Evolutionary conservation across 2,113 vertebrate genomes (phyloP).

Genomic region (Tylochromis polylepis): DNA sequence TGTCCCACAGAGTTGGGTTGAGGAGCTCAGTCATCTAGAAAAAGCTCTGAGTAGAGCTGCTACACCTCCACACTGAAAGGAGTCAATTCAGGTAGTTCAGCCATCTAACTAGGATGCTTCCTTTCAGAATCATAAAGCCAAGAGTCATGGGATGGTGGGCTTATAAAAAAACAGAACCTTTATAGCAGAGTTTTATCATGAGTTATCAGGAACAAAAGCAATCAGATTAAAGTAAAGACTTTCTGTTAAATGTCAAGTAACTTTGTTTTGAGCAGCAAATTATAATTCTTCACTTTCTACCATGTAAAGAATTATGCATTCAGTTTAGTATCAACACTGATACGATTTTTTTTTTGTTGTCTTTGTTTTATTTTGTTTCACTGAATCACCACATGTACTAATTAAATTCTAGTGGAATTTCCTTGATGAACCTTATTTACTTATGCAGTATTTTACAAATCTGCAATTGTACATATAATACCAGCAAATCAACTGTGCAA

Average conservation of each 20-base stretch:
- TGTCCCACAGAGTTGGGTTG: neutral
- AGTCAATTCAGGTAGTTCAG: neutral
- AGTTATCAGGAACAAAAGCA: neutral
- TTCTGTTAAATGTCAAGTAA: neutral
- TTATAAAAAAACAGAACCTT: neutral
- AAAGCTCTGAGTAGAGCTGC: neutral
- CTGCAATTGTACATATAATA: neutral
- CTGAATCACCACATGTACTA: neutral
- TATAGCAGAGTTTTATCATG: neutral
- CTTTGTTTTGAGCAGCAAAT: neutral
- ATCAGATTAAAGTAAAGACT: neutral
- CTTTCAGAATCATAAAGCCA: neutral
- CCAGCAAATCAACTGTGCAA: neutral
- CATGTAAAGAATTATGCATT: no score
- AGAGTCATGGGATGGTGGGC: neutral
- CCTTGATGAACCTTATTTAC: neutral
- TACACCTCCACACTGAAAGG: neutral
- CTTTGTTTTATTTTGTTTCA: no score
- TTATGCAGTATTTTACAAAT: neutral
- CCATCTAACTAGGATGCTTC: neutral
- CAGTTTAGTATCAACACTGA: no score
- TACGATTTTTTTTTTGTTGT: no score
- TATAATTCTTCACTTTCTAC: no score
- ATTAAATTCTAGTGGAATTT: neutral
- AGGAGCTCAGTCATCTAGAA: neutral